Base-by-base conservation (phyloP, 2,113 vertebrate genomes). In the Chionodraco myersi region DNA sequence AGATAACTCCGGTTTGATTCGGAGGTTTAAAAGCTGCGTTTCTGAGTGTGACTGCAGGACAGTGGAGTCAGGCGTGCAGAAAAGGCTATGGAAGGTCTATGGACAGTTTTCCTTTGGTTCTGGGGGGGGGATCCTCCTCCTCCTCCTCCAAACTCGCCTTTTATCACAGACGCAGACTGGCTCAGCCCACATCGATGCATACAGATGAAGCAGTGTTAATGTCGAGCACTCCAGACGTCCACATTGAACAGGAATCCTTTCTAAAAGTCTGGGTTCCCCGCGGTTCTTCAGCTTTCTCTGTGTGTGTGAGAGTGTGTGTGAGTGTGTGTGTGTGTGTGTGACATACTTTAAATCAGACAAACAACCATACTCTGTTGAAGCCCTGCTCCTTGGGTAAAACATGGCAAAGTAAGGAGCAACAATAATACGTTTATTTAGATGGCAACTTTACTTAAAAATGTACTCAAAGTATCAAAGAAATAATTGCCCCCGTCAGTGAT, bases 41-140 rank as follows among this genome's bases (percentile, higher is more conserved):
- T 75, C 78, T 79, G 86, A 82, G 84, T 67, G 69, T 78, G 81
- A 82, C 51, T 79, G 88, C 86, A 87, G 84, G 36, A 58, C 66
- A 85, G 82, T 88, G 58, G 77, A 81, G 82, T 85, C 84, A 71
- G 86, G 85, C 77, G 75, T 79, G 75, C 45, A 79, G 84, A 90
- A 88, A 91, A 89, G 92, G 89, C 89, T 88, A 87, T 89, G 89
- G 87, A 91, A 92, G 91, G 91, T 92, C 87, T 88, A 82, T 90
- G 91, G 90, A 94, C 90, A 83, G 80, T 89, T 92, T 92, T 93
- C 90, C 92, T 92, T 94, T 94, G 93, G 93, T 90, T 90, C 77
- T 77, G 82, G 61, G 63, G 67, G 26, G 36, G 58, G 71, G 52
- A 18, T 7, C 0, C 3, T 30, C 44, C 77, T 21, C 21, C 77